Evolutionary conservation across 2,888 invertebrate genomes (phyloP).

Genomic region (Azorinus chamasolen): DNA sequence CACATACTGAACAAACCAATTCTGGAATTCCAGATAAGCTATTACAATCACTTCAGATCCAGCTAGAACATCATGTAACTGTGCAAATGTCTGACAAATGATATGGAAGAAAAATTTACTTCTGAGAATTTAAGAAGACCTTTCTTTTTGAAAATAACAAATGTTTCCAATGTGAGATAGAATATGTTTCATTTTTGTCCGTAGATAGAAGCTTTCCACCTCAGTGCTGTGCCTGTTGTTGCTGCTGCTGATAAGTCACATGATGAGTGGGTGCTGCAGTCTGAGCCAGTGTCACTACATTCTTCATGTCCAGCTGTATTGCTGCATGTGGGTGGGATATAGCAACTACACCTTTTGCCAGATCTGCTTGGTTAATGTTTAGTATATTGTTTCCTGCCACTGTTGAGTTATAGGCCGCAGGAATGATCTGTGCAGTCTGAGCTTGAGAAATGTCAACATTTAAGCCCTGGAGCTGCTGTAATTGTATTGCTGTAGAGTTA

Average conservation of each 20-base stretch:
- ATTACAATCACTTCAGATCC: too few relatives aligned
- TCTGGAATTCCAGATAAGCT: too few relatives aligned
- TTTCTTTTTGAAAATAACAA: too few relatives aligned
- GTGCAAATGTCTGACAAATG: too few relatives aligned
- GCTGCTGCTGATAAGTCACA: slow-evolving; percentile 54
- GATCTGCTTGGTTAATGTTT: slow-evolving; percentile 55
- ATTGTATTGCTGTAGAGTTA: slow-evolving; percentile 52
- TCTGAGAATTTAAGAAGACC: too few relatives aligned
- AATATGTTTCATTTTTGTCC: too few relatives aligned
- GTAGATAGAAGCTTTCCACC: too few relatives aligned
- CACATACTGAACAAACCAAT: too few relatives aligned
- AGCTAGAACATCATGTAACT: too few relatives aligned
- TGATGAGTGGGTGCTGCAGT: slow-evolving; percentile 41
- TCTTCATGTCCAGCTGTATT: slow-evolving; percentile 48
- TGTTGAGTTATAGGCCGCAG: slow-evolving; percentile 32
- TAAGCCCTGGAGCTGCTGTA: slow-evolving; percentile 54
- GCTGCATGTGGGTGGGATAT: slow-evolving; percentile 42
- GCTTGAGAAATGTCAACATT: slow-evolving; percentile 54
- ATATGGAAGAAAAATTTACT: too few relatives aligned
- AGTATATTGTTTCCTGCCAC: slow-evolving; percentile 38
- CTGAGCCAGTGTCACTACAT: slow-evolving; percentile 42
- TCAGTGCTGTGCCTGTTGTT: slow-evolving; percentile 10
- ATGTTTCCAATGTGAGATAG: too few relatives aligned
- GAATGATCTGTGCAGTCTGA: slow-evolving; percentile 32
- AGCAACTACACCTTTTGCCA: slow-evolving; percentile 52